phyloP scores from a whole-genome alignment of 1,140 invertebrate species.

The Pteromalus puparum region DNA sequence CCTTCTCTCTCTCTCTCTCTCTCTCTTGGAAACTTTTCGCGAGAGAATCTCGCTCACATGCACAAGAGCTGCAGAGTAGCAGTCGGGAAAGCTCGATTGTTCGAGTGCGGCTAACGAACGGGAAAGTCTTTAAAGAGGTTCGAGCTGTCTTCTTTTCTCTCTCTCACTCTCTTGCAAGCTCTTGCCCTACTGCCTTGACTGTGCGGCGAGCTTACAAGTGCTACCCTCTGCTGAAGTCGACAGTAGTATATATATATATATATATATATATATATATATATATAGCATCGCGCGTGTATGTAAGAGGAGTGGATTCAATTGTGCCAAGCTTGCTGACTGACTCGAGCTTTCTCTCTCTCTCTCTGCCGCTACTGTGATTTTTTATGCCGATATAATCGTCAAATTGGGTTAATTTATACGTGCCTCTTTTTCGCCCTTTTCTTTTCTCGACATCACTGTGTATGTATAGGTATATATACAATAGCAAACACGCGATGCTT shows the following conservation, averaged over 20 bases:
- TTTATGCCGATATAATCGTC: not conserved
- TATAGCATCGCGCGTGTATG: not conserved
- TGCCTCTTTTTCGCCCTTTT: too few relatives aligned
- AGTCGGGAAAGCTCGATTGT: not conserved
- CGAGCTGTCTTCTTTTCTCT: not conserved
- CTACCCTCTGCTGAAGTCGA: not conserved
- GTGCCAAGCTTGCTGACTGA: not conserved
- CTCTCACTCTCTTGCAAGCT: not conserved
- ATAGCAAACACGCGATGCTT: too few relatives aligned
- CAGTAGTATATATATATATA: not conserved
- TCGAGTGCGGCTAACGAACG: slow-evolving; percentile 34
- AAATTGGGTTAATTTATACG: not conserved
- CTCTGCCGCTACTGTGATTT: too few relatives aligned
- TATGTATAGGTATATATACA: too few relatives aligned
- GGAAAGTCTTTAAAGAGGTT: slow-evolving; percentile 39
- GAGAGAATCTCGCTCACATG: slow-evolving; percentile 6
- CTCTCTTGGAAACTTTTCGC: not conserved
- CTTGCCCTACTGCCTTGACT: not conserved
- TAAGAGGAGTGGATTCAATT: slow-evolving; percentile 4
- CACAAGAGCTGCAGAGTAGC: not conserved
- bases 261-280: too few relatives aligned
- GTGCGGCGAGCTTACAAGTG: not conserved
- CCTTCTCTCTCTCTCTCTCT: not conserved
- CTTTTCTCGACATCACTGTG: too few relatives aligned
- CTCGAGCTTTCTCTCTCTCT: too few relatives aligned